Conservation (phyloP, 2,888 invertebrate genomes). For the Tigriopus californicus region DNA sequence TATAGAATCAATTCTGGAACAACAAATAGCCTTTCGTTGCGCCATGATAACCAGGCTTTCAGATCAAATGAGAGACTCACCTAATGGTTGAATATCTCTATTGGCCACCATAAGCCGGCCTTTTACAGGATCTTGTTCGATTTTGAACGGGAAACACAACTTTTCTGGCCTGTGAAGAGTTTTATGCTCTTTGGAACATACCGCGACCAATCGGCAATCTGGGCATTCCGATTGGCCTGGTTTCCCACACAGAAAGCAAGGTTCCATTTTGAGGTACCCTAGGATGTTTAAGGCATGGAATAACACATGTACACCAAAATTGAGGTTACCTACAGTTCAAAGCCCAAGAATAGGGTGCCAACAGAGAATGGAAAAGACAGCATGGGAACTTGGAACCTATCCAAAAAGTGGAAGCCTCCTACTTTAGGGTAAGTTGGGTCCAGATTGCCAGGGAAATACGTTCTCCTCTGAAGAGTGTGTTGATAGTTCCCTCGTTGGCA, state of each 20-base stretch:
- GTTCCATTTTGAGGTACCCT: background rate
- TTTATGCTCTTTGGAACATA: background rate
- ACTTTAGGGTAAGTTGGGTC: too few relatives aligned
- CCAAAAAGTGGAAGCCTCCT: too few relatives aligned
- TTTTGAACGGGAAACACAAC: conserved; percentile 7
- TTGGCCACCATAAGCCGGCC: conserved; percentile 9
- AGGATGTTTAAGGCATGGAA: too few relatives aligned
- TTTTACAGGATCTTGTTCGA: background rate
- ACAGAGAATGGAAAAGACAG: too few relatives aligned
- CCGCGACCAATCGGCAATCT: background rate
- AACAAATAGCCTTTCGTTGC: background rate
- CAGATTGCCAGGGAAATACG: too few relatives aligned
- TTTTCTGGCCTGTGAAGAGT: conserved; percentile 6
- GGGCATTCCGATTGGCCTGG: background rate
- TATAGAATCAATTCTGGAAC: conserved; percentile 10
- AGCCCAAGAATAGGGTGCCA: too few relatives aligned
- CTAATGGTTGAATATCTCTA: conserved; percentile 5
- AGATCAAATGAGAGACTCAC: too few relatives aligned
- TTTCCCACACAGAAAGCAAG: conserved; percentile 2
- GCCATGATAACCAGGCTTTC: background rate
- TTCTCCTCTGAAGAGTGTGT: too few relatives aligned
- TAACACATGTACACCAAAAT: too few relatives aligned
- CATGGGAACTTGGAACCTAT: too few relatives aligned
- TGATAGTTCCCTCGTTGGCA: too few relatives aligned
- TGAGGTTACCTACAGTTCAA: too few relatives aligned